A percentile compares a stretch with the other conserved stretches of the same genome.
Conservation (phyloP, 1,140 invertebrate genomes). For the Choristoneura fumiferana region DNA sequence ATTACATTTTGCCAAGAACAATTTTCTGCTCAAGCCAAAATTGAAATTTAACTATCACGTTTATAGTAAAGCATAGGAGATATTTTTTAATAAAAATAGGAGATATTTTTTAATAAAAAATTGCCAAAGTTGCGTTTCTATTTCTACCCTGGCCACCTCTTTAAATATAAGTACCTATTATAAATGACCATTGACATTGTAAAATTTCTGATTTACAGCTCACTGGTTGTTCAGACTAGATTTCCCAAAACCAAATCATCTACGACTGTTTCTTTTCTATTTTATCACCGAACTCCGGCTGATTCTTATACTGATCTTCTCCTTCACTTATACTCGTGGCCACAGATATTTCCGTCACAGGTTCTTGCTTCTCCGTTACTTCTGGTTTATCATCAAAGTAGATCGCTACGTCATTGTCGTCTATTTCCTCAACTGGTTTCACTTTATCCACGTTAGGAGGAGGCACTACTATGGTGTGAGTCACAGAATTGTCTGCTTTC, state of each 20-base stretch:
- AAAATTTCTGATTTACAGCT: not conserved
- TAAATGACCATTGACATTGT: no score
- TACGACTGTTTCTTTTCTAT: constrained; percentile 24
- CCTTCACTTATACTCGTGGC: constrained; percentile 66
- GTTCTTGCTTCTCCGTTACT: constrained; percentile 41
- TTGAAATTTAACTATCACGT: no score
- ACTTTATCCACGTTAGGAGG: constrained; percentile 48
- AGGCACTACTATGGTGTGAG: constrained; percentile 55
- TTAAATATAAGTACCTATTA: no score
- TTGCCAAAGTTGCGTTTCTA: no score
- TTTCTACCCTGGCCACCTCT: no score
- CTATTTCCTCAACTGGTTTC: constrained; percentile 54
- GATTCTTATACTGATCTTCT: constrained; percentile 20
- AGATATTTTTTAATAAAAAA: no score
- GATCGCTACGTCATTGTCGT: constrained; percentile 78
- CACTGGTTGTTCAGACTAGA: constrained; percentile 35
- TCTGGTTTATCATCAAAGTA: constrained; percentile 67
- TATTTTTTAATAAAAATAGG: no score
- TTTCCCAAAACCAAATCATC: not conserved
- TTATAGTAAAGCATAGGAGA: no score
- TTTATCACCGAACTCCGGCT: constrained; percentile 29
- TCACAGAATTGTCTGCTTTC: constrained; percentile 57
- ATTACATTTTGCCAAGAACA: no score
- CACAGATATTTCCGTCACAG: constrained; percentile 71
- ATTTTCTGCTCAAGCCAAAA: no score